phyloP scores from a whole-genome alignment of 2,888 invertebrate species.

The Leucophenga maculata region DNA sequence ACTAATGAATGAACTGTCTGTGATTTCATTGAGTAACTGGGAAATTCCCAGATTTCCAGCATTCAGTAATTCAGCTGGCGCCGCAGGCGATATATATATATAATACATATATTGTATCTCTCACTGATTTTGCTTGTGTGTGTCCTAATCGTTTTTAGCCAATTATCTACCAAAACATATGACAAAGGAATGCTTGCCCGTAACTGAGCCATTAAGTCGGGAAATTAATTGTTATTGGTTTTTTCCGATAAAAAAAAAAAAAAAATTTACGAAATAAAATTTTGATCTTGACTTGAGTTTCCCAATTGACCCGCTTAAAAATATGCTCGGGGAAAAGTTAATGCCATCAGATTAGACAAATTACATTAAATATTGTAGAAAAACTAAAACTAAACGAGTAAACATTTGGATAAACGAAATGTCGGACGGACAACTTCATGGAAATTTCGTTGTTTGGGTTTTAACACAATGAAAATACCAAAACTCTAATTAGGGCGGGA shows the following conservation, averaged over 20 bases:
- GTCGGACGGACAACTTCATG: slow-evolving; percentile 39
- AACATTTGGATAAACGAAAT: slow-evolving; percentile 28
- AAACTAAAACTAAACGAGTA: slow-evolving; percentile 16
- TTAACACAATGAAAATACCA: slow-evolving; percentile 65
- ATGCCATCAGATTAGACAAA: slow-evolving; percentile 34
- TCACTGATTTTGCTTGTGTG: too few species aligned
- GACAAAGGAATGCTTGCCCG: slow-evolving; percentile 32
- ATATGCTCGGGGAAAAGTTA: slow-evolving; percentile 32
- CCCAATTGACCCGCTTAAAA: background rate
- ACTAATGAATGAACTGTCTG: slow-evolving; percentile 53
- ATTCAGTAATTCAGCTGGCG: background rate
- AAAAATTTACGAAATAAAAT: too few species aligned
- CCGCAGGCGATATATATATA: background rate
- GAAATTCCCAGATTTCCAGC: slow-evolving; percentile 37
- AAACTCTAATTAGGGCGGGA: slow-evolving; percentile 59
- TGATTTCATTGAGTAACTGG: slow-evolving; percentile 48
- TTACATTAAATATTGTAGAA: slow-evolving; percentile 14
- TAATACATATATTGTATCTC: too few species aligned
- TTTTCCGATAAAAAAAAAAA: background rate
- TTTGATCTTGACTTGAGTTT: background rate
- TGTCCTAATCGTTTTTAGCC: slow-evolving; percentile 39
- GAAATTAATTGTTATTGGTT: background rate
- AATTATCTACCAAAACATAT: slow-evolving; percentile 64
- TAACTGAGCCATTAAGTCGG: slow-evolving; percentile 7
- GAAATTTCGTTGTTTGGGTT: slow-evolving; percentile 60